These are phyloP conservation scores for Promerops cafer DNA, from an alignment of 2,113 vertebrate genomes.

Conservation along the genomic window DNA sequence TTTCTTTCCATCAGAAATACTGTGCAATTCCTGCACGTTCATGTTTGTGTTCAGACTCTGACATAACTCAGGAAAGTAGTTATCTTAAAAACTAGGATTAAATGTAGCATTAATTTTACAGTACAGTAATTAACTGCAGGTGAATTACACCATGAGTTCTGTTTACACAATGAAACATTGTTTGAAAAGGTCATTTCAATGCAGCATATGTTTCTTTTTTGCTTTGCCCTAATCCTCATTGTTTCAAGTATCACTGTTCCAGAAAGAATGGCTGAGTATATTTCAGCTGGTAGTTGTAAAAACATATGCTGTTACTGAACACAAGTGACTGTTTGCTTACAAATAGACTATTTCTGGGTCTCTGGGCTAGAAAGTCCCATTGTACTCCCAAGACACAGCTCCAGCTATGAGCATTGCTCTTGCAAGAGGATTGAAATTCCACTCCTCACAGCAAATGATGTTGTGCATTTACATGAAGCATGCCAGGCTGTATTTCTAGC, in stretches of 20 bases:
- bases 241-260: background rate
- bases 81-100: background rate
- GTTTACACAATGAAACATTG: background rate
- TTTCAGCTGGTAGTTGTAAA: background rate
- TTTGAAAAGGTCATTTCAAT: background rate
- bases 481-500: background rate
- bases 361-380: background rate
- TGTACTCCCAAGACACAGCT: background rate
- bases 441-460: background rate
- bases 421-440: background rate
- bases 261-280: background rate
- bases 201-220: background rate
- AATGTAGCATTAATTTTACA: background rate
- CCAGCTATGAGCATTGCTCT: background rate
- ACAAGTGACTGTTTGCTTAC: background rate
- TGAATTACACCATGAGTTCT: background rate
- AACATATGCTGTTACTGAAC: background rate
- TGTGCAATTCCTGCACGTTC: background rate
- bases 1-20: background rate
- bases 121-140: background rate
- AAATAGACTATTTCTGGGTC: background rate
- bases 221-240: background rate
- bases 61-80: background rate
- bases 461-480: background rate
- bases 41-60: background rate